A percentile compares a stretch with the other conserved stretches of the same genome.
Evolutionary conservation across 2,113 vertebrate species (phyloP).

Genomic region (Amphiprion ocellaris): DNA sequence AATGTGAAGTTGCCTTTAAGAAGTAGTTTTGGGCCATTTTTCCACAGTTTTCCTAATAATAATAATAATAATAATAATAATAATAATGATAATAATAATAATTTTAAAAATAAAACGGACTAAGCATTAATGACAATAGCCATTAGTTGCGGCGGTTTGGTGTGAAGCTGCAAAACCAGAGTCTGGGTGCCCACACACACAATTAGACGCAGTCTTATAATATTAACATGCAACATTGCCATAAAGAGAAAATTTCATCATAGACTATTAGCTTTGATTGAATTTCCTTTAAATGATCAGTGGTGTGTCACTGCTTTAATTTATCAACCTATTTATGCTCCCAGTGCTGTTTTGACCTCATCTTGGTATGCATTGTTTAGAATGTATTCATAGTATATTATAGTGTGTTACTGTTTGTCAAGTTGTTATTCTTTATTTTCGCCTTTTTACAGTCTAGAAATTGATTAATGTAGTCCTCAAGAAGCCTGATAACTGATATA

Average conservation of each 20-base stretch:
- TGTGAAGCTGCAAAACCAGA: constrained; percentile 47
- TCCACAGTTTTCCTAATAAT: not conserved
- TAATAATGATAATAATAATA: no score
- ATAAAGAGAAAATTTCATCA: constrained; percentile 26
- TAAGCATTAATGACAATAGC: not conserved
- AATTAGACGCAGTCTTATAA: constrained; percentile 21
- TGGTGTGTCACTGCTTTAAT: constrained; percentile 19
- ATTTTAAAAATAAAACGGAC: no score
- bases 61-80: no score
- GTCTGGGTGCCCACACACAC: constrained; percentile 2
- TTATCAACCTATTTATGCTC: not conserved
- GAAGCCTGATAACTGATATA: no score
- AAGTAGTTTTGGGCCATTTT: not conserved
- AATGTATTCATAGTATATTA: not conserved
- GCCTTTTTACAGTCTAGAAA: no score
- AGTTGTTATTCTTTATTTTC: no score
- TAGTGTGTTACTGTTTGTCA: not conserved
- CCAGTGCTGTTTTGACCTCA: not conserved
- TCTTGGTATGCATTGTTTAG: constrained; percentile 3
- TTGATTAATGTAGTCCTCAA: no score
- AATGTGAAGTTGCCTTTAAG: not conserved
- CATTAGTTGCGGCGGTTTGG: constrained; percentile 25
- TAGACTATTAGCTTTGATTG: constrained; percentile 3
- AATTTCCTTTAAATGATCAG: constrained; percentile 20
- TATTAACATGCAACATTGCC: not conserved